Evolutionary conservation across 2,888 invertebrate species (phyloP).

Genomic region (Drosophila cracens): DNA sequence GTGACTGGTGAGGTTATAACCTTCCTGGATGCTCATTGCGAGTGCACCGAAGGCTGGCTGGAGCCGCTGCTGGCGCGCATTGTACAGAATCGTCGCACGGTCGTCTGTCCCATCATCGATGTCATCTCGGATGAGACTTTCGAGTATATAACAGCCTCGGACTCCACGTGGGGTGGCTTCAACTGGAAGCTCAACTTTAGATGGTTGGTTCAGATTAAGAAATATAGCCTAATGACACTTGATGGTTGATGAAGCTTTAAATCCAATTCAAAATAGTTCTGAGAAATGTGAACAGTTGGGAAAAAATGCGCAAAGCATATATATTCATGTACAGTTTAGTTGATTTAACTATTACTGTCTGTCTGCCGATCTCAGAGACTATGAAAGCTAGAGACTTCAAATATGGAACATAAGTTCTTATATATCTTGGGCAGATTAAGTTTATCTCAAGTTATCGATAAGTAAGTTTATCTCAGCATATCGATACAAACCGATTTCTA

Average conservation of each 20-base stretch:
- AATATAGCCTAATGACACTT: not conserved
- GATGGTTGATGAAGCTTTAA: no score
- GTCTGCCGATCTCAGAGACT: not conserved
- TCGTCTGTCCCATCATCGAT: constrained; percentile 99
- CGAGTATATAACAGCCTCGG: constrained; percentile 99
- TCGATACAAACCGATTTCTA: not conserved
- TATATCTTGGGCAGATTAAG: not conserved
- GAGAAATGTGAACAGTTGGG: not conserved
- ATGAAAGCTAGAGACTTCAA: not conserved
- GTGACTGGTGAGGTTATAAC: constrained; percentile 88
- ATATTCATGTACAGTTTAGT: not conserved
- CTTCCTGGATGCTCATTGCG: constrained; percentile 85
- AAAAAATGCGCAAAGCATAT: not conserved
- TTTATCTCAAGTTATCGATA: no score
- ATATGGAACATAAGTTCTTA: not conserved
- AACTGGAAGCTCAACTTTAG: constrained; percentile 99
- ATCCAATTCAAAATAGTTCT: not conserved
- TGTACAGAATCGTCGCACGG: constrained; percentile 95
- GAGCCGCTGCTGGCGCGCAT: constrained; percentile 97
- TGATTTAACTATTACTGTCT: not conserved
- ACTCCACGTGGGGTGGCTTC: constrained; percentile 99
- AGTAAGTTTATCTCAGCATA: no score
- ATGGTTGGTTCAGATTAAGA: constrained; percentile 87
- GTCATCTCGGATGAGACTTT: constrained; percentile 99
- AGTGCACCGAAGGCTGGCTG: constrained; percentile 96